Evolutionary conservation across 2,113 vertebrate species (phyloP), one percentile per base, ranked within the genome.

Genomic region (Acanthisitta chloris): DNA sequence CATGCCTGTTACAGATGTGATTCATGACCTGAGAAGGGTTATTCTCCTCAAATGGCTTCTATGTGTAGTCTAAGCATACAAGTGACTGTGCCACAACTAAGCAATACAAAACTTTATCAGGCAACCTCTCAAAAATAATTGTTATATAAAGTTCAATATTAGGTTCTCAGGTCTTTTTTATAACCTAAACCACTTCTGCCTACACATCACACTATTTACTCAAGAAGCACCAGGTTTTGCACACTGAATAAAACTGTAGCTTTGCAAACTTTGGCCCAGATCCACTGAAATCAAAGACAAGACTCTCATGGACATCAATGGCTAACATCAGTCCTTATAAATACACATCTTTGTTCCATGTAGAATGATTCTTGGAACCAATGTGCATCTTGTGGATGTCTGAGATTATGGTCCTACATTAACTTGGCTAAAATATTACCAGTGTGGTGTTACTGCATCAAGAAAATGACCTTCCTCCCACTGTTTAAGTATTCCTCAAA

Each of bases 141-240:
- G 70, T 86, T 92, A 36, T 90, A 36, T 86, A 65, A 92, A 95
- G 40, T 92, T 91, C 83, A 70, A 2, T 86, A 94, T 90, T 95
- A 85, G 72, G 66, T 94, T 92, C 95, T 97, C 97, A 97, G 96
- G 95, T 96, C 93, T 97, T 93, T 96, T 97, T 90, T 96, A 94
- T 96, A 96, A 90, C 81, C 83, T 91, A 96, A 95, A 90, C 88
- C 80, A 65, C 88, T 96, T 91, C 86, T 96, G 88, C 91, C 86
- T 89, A 92, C 6, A 86, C 71, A 51, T 70, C 74, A 49, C 3
- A 6, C 19, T 70, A 76, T 81, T 78, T 94, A 64, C 42, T 81
- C 67, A n/a, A 95, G 76, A 93, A 94, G 86, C 72, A 92, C 81
- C 51, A 28, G 79, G 19, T 92, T 91, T 83, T 95, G 85, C 57